Evolutionary conservation across 37 sponge, comb jelly and placozoan genomes (phyloP).

Genomic region (Ephydatia muelleri): DNA sequence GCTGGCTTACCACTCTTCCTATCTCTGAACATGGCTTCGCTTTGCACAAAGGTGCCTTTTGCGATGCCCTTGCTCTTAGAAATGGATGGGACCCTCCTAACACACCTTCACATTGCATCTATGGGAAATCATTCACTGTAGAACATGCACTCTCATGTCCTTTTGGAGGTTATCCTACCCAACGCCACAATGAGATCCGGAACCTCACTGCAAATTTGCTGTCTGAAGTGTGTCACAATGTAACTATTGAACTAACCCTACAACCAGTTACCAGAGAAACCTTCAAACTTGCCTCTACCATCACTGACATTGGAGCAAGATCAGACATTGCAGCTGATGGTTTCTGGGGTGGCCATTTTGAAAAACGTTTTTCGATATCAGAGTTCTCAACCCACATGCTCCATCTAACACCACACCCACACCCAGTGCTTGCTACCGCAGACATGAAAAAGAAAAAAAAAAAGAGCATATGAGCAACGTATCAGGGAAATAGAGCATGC

Average conservation of each 20-base stretch:
- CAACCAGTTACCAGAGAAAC: slow-evolving; percentile 36
- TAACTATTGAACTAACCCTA: slow-evolving; percentile 27
- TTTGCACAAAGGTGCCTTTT: slow-evolving; percentile 25
- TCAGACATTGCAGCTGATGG: slow-evolving; percentile 29
- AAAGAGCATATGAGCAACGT: slow-evolving; percentile 20
- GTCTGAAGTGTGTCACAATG: slow-evolving; percentile 40
- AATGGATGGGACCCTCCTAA: slow-evolving; percentile 18
- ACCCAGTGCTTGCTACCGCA: background rate
- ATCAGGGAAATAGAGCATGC: slow-evolving; percentile 19
- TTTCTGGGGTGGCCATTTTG: slow-evolving; percentile 39
- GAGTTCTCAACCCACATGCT: slow-evolving; percentile 42
- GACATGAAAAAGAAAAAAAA: slow-evolving; percentile 25
- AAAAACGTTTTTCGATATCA: slow-evolving; percentile 35
- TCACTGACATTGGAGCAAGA: slow-evolving; percentile 23
- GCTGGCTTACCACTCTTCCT: slow-evolving; percentile 5
- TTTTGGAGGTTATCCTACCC: slow-evolving; percentile 31
- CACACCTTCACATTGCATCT: background rate
- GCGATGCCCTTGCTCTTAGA: slow-evolving; percentile 18
- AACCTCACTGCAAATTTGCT: slow-evolving; percentile 31
- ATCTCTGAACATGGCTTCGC: slow-evolving; percentile 8
- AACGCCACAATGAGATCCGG: slow-evolving; percentile 35
- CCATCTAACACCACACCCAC: slow-evolving; percentile 7
- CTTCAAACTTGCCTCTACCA: slow-evolving; percentile 7
- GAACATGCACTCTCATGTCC: slow-evolving; percentile 46
- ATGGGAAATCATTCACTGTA: slow-evolving; percentile 15